Evolutionary conservation across 2,113 vertebrate genomes (phyloP).

Genomic region (Megatriorchis doriae): DNA sequence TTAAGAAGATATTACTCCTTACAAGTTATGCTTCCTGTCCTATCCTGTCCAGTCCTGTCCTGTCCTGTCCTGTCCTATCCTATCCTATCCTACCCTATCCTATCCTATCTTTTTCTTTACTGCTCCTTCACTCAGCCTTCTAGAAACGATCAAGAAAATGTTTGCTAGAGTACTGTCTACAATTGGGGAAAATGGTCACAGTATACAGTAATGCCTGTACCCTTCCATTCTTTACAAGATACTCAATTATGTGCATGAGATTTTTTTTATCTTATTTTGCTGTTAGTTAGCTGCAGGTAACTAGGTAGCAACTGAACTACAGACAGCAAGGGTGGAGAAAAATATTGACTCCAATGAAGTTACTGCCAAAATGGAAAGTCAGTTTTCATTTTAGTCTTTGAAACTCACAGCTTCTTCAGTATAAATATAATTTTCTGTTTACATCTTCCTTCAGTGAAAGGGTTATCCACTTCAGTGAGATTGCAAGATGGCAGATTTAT

Average conservation of each 20-base stretch:
- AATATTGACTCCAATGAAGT: neutral
- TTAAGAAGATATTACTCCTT: neutral
- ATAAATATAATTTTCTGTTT: neutral
- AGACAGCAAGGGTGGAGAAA: neutral
- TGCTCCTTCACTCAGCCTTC: neutral
- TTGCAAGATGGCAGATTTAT: neutral
- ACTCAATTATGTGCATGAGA: neutral
- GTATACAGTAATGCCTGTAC: neutral
- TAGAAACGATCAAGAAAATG: neutral
- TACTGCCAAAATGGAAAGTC: neutral
- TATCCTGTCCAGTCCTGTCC: too few species aligned
- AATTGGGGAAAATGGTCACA: neutral
- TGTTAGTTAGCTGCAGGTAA: neutral
- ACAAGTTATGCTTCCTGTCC: neutral
- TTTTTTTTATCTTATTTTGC: neutral
- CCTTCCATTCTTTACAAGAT: neutral
- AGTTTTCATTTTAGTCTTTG: neutral
- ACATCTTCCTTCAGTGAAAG: neutral
- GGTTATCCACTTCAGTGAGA: neutral
- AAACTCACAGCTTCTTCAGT: neutral
- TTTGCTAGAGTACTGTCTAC: neutral
- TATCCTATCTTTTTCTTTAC: neutral
- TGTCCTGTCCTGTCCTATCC: neutral
- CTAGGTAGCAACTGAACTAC: neutral
- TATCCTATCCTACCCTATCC: neutral